Conservation (phyloP, 2,113 vertebrate species). For the Emydura subglobosa region DNA sequence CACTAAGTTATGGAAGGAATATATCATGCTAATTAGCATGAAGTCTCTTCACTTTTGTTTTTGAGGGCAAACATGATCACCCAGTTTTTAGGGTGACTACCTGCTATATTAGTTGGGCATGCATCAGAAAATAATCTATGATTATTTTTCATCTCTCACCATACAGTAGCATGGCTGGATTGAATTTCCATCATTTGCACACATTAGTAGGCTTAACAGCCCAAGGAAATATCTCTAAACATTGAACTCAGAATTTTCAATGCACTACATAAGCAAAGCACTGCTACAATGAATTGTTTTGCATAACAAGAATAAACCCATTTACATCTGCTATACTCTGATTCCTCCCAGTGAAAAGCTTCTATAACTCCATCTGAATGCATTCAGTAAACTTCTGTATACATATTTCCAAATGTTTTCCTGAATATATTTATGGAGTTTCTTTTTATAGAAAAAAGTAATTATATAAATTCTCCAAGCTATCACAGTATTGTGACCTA, state of each 20-base stretch:
- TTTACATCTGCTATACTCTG: not conserved
- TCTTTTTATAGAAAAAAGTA: conserved; percentile 52
- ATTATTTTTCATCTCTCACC: conserved; percentile 9
- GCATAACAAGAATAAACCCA: not conserved
- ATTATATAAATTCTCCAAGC: conserved; percentile 47
- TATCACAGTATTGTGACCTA: conserved; percentile 16
- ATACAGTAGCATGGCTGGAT: not conserved
- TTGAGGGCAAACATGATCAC: not conserved
- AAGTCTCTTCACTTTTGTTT: not conserved
- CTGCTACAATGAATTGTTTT: not conserved
- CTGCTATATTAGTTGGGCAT: not conserved
- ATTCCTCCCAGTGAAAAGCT: not conserved
- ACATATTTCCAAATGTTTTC: conserved; percentile 7
- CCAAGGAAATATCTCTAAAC: not conserved
- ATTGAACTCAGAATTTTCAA: not conserved
- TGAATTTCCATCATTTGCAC: not conserved
- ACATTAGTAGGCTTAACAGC: not conserved
- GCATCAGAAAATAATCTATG: not conserved
- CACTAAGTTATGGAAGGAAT: not conserved
- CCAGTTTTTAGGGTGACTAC: not conserved
- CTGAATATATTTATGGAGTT: not conserved
- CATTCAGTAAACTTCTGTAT: not conserved
- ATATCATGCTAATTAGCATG: not conserved
- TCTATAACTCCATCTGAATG: not conserved
- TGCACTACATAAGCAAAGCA: not conserved